phyloP scores from a whole-genome alignment of 2,888 invertebrate genomes.

The Cephus nigrinus region DNA sequence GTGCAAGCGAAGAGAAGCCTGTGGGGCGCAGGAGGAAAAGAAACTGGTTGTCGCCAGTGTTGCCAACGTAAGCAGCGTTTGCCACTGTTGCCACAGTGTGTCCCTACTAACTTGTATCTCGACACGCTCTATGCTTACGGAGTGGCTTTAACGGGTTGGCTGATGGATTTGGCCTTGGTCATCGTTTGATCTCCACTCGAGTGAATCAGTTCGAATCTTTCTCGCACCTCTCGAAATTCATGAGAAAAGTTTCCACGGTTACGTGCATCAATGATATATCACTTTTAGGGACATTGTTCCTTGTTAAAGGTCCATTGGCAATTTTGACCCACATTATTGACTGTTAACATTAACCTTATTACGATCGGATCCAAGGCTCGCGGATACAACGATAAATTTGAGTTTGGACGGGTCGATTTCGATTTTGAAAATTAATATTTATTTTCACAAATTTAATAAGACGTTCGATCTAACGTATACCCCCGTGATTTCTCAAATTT shows the following conservation, averaged over 20 bases:
- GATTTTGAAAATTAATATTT: not conserved
- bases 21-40: not conserved
- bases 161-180: constrained; percentile 24
- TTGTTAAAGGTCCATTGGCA: not conserved
- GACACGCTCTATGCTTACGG: constrained; percentile 4
- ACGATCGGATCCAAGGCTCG: not conserved
- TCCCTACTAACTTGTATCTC: not conserved
- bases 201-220: constrained; percentile 13
- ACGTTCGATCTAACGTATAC: not conserved
- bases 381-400: not conserved
- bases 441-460: not conserved
- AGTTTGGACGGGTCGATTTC: not conserved
- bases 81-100: not conserved
- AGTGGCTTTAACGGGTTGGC: constrained; percentile 12
- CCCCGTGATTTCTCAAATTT: not conserved
- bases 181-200: constrained; percentile 26
- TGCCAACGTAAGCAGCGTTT: not conserved
- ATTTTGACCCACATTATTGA: not conserved
- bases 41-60: not conserved
- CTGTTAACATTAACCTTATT: not conserved
- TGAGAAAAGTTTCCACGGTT: not conserved
- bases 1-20: not conserved
- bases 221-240: not conserved
- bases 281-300: not conserved
- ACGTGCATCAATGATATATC: not conserved